Evolutionary conservation across 1,140 invertebrate species (phyloP), one percentile per base, ranked within the genome.

Genomic region (Oryctes rhinoceros): DNA sequence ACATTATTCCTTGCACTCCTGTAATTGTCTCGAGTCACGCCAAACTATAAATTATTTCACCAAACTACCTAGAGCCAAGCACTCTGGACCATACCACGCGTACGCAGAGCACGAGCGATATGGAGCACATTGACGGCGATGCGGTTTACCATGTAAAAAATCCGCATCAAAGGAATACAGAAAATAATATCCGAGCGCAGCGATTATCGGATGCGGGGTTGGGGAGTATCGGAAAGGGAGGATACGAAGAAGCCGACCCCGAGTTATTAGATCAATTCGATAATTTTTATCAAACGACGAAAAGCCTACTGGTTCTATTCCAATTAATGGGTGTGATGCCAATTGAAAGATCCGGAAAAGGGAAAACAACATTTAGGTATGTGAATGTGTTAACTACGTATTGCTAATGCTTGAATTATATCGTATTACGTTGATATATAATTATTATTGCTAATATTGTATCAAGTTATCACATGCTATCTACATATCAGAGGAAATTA

Each of bases 271-370:
- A 92, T 79, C 87, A 90, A 81, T 91, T 92, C 78, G 92, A 93
- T 81, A 91, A 90, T 47, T 93, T 93, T 83, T 93, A 93, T 83
- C 85, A 91, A 11, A 92, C 90, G 0, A 93, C 92, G 0, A 93
- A 92, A 84, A 92, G 91, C 83, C 85, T 93, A 59, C 83, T 93
- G 78, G 91, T 92, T 1, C 86, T 93, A 0, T 93, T 93, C 81
- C 92, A 93, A 85, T 91, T 93, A 35, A 93, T 92, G 92, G 92
- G 92, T n/a, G 89, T 93, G 0, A 93, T 93, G 92, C 92, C 92
- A 0, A 92, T 93, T 20, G 91, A 92, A 88, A 88, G 92, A 79
- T 90, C 90, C 49, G 88, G 90, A 18, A 89, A 87, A 80, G 88
- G 90, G 88, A 87, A 84, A 78, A 87, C 85, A 1, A 84, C 85